Percentiles rank a stretch among this genome's conserved stretches.
Conservation (phyloP, 1,140 invertebrate species). For the Glomeris maerens region DNA sequence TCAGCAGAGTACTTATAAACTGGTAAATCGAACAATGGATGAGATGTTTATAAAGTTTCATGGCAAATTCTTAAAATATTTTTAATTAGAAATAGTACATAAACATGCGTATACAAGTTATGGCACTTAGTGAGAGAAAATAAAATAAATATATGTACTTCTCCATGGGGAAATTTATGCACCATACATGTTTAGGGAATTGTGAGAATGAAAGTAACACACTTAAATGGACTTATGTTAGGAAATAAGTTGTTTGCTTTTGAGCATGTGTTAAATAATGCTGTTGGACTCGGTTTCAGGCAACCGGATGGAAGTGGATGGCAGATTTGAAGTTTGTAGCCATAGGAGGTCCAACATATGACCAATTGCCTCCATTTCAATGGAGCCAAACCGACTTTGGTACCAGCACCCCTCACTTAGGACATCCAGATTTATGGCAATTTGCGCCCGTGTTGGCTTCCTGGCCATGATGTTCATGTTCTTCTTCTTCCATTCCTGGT, state of each 20-base stretch:
- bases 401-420: constrained; percentile 45
- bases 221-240: background rate
- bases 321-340: constrained; percentile 38
- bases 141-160: background rate
- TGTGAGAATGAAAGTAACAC: background rate
- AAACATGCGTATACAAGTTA: no score
- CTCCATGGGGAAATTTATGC: background rate
- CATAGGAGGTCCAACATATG: constrained; percentile 43
- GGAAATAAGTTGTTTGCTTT: background rate
- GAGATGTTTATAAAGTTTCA: no score
- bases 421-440: constrained; percentile 59
- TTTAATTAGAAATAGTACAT: no score
- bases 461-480: constrained; percentile 24
- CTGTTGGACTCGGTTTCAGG: constrained; percentile 20
- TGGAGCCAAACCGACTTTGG: constrained; percentile 52
- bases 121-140: no score
- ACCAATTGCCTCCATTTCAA: constrained; percentile 48
- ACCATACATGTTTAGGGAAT: background rate
- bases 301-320: constrained; percentile 27
- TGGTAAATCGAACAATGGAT: no score
- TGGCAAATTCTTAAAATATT: no score
- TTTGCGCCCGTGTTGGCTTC: constrained; percentile 42
- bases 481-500: background rate
- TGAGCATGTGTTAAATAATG: background rate
- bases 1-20: no score